These are phyloP conservation scores for Tinea pellionella DNA, from an alignment of 2,888 invertebrate genomes.

Conservation along the genomic window DNA sequence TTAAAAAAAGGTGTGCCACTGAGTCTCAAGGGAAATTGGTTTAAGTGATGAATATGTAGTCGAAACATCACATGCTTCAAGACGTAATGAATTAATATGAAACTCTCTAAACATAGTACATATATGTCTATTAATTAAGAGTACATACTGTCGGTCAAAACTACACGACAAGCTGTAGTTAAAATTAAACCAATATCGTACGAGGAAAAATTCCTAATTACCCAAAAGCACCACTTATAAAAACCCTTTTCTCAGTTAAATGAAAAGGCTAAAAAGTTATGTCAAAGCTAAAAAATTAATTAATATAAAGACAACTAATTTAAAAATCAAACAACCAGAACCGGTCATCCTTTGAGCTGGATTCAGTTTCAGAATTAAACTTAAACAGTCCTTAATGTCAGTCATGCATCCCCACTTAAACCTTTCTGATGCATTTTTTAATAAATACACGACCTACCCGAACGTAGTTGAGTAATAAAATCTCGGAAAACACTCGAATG, in stretches of 20 bases:
- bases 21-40: conserved; percentile 58
- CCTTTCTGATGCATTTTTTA: conserved; percentile 28
- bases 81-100: conserved; percentile 54
- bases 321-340: conserved; percentile 54
- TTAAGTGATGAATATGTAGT: conserved; percentile 34
- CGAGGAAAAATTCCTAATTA: neutral
- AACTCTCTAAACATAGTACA: neutral
- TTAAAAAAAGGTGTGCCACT: conserved; percentile 44
- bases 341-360: conserved; percentile 36
- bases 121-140: neutral
- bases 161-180: neutral
- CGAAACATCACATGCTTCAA: conserved; percentile 44
- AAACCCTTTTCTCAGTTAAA: neutral
- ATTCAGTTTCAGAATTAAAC: neutral
- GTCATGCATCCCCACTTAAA: conserved; percentile 10
- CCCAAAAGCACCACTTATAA: neutral
- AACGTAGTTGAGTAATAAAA: conserved; percentile 65
- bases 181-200: neutral
- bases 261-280: neutral
- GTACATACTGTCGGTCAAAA: neutral
- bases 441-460: conserved; percentile 32
- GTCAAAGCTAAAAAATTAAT: neutral
- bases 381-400: conserved; percentile 6
- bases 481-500: conserved; percentile 67
- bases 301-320: conserved; percentile 39